phyloP scores from a whole-genome alignment of 2,888 invertebrate genomes.

The Archips crataeganus region DNA sequence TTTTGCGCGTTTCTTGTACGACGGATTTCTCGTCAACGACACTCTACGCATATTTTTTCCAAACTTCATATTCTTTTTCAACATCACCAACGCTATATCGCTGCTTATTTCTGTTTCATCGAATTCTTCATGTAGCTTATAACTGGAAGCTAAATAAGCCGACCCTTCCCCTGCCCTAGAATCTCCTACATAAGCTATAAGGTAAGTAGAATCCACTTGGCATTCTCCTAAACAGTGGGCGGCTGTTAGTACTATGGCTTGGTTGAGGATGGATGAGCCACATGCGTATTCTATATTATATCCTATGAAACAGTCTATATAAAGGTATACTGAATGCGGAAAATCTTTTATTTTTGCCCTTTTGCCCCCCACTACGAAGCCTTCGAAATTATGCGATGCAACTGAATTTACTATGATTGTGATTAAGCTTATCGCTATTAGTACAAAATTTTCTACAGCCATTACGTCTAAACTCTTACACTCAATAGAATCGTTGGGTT shows the following conservation, averaged over 20 bases:
- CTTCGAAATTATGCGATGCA: background rate
- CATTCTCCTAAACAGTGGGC: conserved; percentile 6
- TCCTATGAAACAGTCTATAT: background rate
- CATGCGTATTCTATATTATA: background rate
- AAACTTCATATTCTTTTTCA: background rate
- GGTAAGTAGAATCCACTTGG: background rate
- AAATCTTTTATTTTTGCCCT: background rate
- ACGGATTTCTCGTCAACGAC: background rate
- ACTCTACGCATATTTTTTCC: background rate
- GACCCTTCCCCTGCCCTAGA: background rate
- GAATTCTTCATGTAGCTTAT: conserved; percentile 3
- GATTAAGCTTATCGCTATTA: background rate
- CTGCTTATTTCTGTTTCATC: background rate
- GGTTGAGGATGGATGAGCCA: conserved; percentile 11
- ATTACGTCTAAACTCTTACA: background rate
- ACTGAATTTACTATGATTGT: background rate
- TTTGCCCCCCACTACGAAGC: background rate
- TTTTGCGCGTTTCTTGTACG: background rate
- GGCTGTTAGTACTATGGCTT: conserved; percentile 7
- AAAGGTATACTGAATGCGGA: background rate
- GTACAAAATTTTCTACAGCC: conserved; percentile 9
- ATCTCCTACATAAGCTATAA: background rate
- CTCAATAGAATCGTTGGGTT: background rate
- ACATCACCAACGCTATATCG: conserved; percentile 9
- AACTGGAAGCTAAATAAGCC: background rate